Conservation (phyloP, 2,888 invertebrate genomes). For the Lasioglossum figueresi region DNA sequence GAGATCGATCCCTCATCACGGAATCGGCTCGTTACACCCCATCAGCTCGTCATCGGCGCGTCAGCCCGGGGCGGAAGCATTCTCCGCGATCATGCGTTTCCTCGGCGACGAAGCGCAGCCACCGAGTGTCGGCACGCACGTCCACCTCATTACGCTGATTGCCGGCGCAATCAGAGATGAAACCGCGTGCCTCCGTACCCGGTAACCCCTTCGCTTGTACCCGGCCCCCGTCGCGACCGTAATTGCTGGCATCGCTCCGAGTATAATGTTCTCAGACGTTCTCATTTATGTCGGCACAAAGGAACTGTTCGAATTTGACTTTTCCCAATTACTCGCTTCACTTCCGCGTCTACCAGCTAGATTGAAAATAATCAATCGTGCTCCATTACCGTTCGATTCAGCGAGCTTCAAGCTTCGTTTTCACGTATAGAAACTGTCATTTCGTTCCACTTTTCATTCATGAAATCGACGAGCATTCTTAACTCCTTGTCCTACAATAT, state of each 20-base stretch:
- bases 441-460: not conserved
- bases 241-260: constrained; percentile 28
- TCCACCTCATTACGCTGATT: constrained; percentile 62
- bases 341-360: not conserved
- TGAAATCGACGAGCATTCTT: not conserved
- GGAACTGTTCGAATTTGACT: not conserved
- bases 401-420: not conserved
- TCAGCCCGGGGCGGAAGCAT: constrained; percentile 26
- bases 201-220: constrained; percentile 24
- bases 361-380: not conserved
- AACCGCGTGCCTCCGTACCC: constrained; percentile 13
- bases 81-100: constrained; percentile 1
- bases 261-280: constrained; percentile 11
- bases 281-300: not conserved
- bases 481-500: too few relatives aligned
- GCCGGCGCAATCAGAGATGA: constrained; percentile 49
- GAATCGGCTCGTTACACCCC: constrained; percentile 24
- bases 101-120: constrained; percentile 12
- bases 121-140: constrained; percentile 46
- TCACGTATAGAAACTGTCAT: not conserved
- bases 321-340: not conserved
- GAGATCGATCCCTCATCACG: constrained; percentile 6
- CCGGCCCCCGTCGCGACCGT: constrained; percentile 19
- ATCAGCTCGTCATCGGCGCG: constrained; percentile 29
- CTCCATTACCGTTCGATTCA: not conserved